A percentile compares a stretch with the other conserved stretches of the same genome.
Evolutionary conservation across 2,888 invertebrate species (phyloP).

Genomic region (Sericinus montela): DNA sequence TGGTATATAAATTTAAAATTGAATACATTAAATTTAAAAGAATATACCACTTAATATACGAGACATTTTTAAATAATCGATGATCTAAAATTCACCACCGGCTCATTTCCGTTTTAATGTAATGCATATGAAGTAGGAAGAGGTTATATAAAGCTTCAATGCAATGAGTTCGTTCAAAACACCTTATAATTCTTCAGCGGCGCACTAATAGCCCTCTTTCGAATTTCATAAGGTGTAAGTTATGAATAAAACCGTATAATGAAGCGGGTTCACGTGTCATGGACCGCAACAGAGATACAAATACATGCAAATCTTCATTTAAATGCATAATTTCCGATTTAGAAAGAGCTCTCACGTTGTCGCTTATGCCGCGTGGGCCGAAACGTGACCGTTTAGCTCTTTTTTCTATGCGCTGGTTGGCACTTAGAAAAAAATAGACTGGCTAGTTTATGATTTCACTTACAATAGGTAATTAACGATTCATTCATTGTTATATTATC

Average conservation of each 20-base stretch:
- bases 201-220: conserved; percentile 36
- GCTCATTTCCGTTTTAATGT: conserved; percentile 18
- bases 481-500: conserved; percentile 62
- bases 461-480: conserved; percentile 62
- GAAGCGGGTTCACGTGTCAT: conserved; percentile 31
- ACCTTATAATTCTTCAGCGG: conserved; percentile 35
- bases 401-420: conserved; percentile 41
- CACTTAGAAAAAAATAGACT: conserved; percentile 48
- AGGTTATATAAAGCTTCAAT: conserved; percentile 33
- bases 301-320: conserved; percentile 36
- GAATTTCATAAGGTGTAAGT: conserved; percentile 42
- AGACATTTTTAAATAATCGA: too few species aligned
- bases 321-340: conserved; percentile 45
- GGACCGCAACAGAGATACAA: conserved; percentile 30
- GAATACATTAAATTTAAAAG: too few species aligned
- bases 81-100: neutral
- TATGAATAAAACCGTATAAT: conserved; percentile 44
- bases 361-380: conserved; percentile 37
- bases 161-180: conserved; percentile 28
- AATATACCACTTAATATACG: too few species aligned
- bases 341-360: conserved; percentile 51
- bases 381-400: conserved; percentile 50
- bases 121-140: conserved; percentile 23
- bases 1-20: too few species aligned
- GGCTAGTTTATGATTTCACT: conserved; percentile 33